Evolutionary conservation across 2,797 vertebrate genomes (phyloP).

Genomic region (Astyanax mexicanus): DNA sequence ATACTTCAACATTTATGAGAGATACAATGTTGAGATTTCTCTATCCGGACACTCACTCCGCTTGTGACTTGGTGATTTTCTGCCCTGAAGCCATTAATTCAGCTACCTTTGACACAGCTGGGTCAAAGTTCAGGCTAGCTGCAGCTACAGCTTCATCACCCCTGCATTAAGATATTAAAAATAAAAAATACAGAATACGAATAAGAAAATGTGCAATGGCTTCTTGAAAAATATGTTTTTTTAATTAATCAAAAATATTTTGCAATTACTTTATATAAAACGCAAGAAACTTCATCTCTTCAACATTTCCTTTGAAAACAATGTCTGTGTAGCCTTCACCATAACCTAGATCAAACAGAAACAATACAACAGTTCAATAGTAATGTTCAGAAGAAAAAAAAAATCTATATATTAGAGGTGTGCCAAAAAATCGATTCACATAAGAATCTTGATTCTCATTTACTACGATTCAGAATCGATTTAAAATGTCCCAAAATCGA

Average conservation of each 20-base stretch:
- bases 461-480: too few species aligned
- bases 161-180: constrained; percentile 68
- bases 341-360: constrained; percentile 75
- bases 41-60: constrained; percentile 77
- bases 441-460: too few species aligned
- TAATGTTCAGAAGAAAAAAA: too few species aligned
- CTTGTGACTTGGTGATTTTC: constrained; percentile 82
- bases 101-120: constrained; percentile 80
- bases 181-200: constrained; percentile 3
- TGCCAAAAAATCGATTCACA: too few species aligned
- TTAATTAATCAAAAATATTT: neutral
- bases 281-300: constrained; percentile 85
- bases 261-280: constrained; percentile 88
- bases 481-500: too few species aligned
- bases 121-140: constrained; percentile 88
- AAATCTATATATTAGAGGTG: too few species aligned
- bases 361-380: constrained; percentile 22
- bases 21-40: neutral
- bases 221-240: neutral
- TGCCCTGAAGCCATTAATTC: constrained; percentile 81
- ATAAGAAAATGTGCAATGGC: neutral
- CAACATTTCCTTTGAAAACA: constrained; percentile 84
- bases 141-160: constrained; percentile 82
- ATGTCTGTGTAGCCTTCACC: constrained; percentile 86
- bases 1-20: too few species aligned